These are phyloP conservation scores for Graptemys geographica DNA, from an alignment of 2,797 vertebrate species.

Conservation along the genomic window DNA sequence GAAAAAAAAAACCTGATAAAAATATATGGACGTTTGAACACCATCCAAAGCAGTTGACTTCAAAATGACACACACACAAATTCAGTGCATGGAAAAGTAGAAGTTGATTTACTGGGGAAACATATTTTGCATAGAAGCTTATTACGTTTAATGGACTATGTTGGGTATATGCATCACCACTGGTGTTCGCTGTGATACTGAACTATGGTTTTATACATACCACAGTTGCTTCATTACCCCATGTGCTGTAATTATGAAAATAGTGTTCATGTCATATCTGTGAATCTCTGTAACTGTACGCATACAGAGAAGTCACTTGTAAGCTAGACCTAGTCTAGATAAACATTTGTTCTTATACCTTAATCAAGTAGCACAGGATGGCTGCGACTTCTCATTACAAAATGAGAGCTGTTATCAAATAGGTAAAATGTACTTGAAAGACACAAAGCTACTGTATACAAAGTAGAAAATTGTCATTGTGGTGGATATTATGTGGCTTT, in stretches of 20 bases:
- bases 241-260: not conserved
- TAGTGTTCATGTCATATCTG: not conserved
- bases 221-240: not conserved
- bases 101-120: constrained; percentile 28
- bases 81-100: constrained; percentile 39
- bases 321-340: not conserved
- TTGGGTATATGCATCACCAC: not conserved
- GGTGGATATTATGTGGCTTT: not conserved
- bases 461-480: not conserved
- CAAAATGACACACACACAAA: not conserved
- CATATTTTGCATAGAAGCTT: constrained; percentile 6
- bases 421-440: not conserved
- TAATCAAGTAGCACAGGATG: not conserved
- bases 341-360: not conserved
- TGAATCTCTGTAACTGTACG: not conserved
- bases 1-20: constrained; percentile 74
- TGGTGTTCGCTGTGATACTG: not conserved
- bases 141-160: not conserved
- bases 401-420: not conserved
- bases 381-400: not conserved
- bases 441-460: accelerated
- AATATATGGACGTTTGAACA: constrained; percentile 76
- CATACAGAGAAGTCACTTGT: not conserved
- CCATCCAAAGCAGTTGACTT: constrained; percentile 63
- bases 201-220: not conserved